Percentiles rank a stretch among this genome's conserved stretches.
Evolutionary conservation across 2,888 invertebrate species (phyloP).

Genomic region (Synergus itoensis): DNA sequence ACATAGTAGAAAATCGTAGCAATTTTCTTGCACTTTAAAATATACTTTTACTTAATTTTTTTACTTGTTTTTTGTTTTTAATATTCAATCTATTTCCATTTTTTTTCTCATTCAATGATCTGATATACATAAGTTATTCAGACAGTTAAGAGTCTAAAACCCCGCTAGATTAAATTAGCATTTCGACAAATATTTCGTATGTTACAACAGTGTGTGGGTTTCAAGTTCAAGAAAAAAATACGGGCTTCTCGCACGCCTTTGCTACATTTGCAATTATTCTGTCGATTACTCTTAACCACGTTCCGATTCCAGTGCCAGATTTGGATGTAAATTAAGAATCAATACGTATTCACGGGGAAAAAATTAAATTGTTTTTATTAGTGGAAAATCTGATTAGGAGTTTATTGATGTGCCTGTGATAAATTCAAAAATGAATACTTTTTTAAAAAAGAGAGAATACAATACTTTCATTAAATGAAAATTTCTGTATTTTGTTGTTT

Average conservation of each 20-base stretch:
- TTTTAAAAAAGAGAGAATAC: no score
- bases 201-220: background rate
- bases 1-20: constrained; percentile 22
- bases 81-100: background rate
- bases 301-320: background rate
- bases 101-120: background rate
- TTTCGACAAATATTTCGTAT: background rate
- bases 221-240: background rate
- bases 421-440: background rate
- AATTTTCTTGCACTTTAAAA: constrained; percentile 37
- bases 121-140: background rate
- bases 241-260: background rate
- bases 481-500: background rate
- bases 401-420: constrained; percentile 3
- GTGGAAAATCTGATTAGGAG: background rate
- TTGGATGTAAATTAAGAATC: background rate
- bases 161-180: background rate
- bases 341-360: background rate
- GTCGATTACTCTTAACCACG: background rate
- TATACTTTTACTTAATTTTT: background rate
- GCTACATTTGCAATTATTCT: background rate
- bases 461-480: background rate
- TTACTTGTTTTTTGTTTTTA: constrained; percentile 3
- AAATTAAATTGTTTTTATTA: background rate
- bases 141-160: background rate